phyloP scores from a whole-genome alignment of 2,888 invertebrate genomes.

The Acheta domesticus region DNA sequence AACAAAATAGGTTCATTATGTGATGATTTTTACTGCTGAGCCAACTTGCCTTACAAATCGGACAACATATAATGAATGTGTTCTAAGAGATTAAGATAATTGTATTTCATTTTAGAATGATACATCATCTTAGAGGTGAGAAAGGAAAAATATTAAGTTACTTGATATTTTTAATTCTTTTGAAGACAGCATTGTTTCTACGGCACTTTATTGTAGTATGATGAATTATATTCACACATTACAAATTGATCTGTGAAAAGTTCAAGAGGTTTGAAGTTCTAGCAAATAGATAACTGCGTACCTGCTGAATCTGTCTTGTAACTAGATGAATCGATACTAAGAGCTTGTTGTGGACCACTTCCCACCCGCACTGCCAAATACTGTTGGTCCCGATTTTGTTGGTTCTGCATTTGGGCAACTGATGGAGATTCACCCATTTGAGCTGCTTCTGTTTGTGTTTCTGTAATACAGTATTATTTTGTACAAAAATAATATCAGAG shows the following conservation, averaged over 20 bases:
- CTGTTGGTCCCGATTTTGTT: conserved; percentile 74
- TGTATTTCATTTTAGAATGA: too few relatives aligned
- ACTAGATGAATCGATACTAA: conserved; percentile 56
- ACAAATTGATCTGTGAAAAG: too few relatives aligned
- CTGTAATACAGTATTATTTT: conserved; percentile 23
- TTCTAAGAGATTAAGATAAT: too few relatives aligned
- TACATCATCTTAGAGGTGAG: too few relatives aligned
- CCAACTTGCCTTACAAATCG: background rate
- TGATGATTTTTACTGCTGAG: background rate
- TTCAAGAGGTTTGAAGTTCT: too few relatives aligned
- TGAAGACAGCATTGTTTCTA: too few relatives aligned
- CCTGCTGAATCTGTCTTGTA: conserved; percentile 48
- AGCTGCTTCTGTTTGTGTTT: conserved; percentile 29
- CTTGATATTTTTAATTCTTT: too few relatives aligned
- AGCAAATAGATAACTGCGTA: background rate
- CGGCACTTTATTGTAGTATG: too few relatives aligned
- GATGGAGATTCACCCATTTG: conserved; percentile 71
- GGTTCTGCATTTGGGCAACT: conserved; percentile 74
- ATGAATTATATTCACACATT: too few relatives aligned
- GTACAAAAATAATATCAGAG: too few relatives aligned
- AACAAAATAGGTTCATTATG: too few relatives aligned
- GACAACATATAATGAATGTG: background rate
- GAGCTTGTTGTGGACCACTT: conserved; percentile 44
- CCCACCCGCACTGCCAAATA: conserved; percentile 66
- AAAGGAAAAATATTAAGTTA: too few relatives aligned